These are phyloP conservation scores for Heliconius hermathena DNA, from an alignment of 1,140 invertebrate genomes.

Conservation along the genomic window DNA sequence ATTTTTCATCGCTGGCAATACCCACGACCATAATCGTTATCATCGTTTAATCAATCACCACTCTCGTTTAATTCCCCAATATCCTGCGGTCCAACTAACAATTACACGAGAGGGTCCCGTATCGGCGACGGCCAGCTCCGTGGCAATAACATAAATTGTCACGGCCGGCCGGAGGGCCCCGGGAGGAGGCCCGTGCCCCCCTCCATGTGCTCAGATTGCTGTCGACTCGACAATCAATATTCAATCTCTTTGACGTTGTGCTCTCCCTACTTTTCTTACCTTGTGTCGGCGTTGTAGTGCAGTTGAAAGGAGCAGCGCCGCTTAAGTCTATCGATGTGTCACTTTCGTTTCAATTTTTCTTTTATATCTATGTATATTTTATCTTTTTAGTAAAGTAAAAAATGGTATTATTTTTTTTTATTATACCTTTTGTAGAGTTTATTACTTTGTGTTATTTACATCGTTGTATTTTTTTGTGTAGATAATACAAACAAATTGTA, in stretches of 20 bases:
- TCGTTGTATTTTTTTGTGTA: no score
- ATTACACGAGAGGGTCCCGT: slow-evolving; percentile 75
- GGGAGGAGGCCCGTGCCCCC: slow-evolving; percentile 18
- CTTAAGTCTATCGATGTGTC: slow-evolving; percentile 41
- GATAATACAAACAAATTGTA: no score
- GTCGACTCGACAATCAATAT: slow-evolving; percentile 79
- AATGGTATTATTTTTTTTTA: not conserved
- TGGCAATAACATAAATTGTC: slow-evolving; percentile 79
- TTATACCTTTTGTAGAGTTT: no score
- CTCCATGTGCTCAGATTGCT: slow-evolving; percentile 62
- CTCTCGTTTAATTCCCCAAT: slow-evolving; percentile 76
- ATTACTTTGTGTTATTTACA: no score
- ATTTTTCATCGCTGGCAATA: slow-evolving; percentile 60
- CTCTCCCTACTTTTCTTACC: slow-evolving; percentile 73
- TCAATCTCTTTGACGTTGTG: slow-evolving; percentile 80
- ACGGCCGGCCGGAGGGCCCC: slow-evolving; percentile 61
- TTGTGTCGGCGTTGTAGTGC: slow-evolving; percentile 69
- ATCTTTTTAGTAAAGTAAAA: not conserved
- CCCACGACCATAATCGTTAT: slow-evolving; percentile 68
- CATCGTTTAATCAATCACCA: slow-evolving; percentile 76
- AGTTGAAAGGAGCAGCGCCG: slow-evolving; percentile 60
- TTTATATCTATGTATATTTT: not conserved
- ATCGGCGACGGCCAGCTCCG: slow-evolving; percentile 63
- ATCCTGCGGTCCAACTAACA: slow-evolving; percentile 77
- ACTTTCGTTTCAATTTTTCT: not conserved